Base-by-base conservation (phyloP, 2,797 vertebrate species). In the Chelon labrosus region DNA sequence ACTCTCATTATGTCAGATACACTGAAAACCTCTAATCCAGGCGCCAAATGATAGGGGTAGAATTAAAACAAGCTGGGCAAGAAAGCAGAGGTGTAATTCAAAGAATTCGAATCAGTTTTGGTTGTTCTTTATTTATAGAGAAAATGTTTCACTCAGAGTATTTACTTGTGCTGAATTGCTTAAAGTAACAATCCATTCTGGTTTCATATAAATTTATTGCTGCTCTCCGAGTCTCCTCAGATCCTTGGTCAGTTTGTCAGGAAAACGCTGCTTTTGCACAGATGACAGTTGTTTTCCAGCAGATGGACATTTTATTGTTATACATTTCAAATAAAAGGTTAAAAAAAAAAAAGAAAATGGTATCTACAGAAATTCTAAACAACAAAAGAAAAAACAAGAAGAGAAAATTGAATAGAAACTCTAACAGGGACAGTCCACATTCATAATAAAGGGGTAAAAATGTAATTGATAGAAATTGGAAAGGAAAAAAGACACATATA, bases 1-100 rank as follows among this genome's bases (percentile, higher is more conserved):
- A 90, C 84, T 85, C 89, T 87, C 86, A 90, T 92, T 85, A 89
- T 93, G 87, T 88, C 83, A 88, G 73, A 88, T 73, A 77, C 60
- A 71, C 47, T 90, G 88, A 94, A 91, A 93, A 82, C 89, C 91
- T 86, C 80, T 91, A 91, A 94, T 94, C 89, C 79, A 65, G 73
- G 42, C 74, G 73, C 61, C 63, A 81, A 89, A 86, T 77, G 75
- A 88, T 80, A 85, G 85, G 81, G 82, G 70, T 79, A 55, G 75
- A 80, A 84, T 87, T 77, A 65, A 75, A 84, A 52, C 44, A 73
- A 65, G 77, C 57, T 60, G 73, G 73, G 82, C 62, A 73, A 79
- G 70, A 77, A 70, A 62, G 79, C 73, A 66, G 80, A 84, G 55
- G 46, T 69, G 77, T 47, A 74, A 75, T 77, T 76, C 42, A 72